Conservation (phyloP, 2,888 invertebrate genomes). For the Temnothorax unifasciatus region DNA sequence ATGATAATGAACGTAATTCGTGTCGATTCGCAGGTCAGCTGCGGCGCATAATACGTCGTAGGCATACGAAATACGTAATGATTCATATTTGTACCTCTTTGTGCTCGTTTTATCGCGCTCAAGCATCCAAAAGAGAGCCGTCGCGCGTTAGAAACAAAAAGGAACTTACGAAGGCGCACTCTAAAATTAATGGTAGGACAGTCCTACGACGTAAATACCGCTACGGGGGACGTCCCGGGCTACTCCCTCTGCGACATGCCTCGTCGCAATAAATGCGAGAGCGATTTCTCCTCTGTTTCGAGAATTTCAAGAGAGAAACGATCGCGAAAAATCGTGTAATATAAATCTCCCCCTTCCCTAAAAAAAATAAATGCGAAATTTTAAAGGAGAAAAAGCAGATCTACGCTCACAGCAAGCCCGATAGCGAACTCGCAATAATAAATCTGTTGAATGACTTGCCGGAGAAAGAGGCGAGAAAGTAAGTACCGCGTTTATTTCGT, state of each 20-base stretch:
- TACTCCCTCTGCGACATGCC: slow-evolving; percentile 18
- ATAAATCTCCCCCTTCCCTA: background rate
- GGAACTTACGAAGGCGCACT: slow-evolving; percentile 11
- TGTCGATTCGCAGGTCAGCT: background rate
- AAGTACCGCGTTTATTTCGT: background rate
- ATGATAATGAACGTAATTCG: slow-evolving; percentile 3
- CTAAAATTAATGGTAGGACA: slow-evolving; percentile 60
- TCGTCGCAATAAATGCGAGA: slow-evolving; percentile 25
- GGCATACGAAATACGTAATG: background rate
- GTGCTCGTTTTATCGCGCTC: slow-evolving; percentile 32
- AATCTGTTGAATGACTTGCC: background rate
- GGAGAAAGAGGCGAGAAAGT: background rate
- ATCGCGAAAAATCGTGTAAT: slow-evolving; percentile 9
- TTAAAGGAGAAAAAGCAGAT: background rate
- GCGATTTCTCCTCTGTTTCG: slow-evolving; percentile 30
- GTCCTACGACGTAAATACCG: slow-evolving; percentile 57
- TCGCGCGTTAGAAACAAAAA: slow-evolving; percentile 40
- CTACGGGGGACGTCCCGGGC: slow-evolving; percentile 19
- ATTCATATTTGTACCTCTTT: slow-evolving; percentile 47
- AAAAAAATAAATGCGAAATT: background rate
- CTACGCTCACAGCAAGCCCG: background rate
- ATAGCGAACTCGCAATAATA: slow-evolving; percentile 36
- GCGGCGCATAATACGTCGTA: background rate
- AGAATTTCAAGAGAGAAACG: background rate
- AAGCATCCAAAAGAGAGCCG: slow-evolving; percentile 13